phyloP scores from a whole-genome alignment of 2,113 vertebrate species.

The Otus sunia region DNA sequence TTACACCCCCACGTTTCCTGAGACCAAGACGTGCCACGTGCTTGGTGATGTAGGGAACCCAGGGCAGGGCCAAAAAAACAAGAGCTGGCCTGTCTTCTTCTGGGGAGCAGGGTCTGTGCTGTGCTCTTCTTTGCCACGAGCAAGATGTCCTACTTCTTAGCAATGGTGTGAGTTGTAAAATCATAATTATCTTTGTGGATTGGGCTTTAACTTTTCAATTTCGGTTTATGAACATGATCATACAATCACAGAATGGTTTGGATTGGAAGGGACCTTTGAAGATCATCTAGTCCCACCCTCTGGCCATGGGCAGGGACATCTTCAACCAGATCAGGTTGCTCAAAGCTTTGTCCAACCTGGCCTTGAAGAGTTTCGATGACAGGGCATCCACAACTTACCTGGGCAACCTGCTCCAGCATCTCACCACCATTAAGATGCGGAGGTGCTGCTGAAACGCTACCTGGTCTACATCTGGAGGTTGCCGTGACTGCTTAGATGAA shows the following conservation, averaged over 20 bases:
- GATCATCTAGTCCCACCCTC: background rate
- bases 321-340: background rate
- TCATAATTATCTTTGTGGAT: background rate
- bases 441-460: background rate
- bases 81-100: background rate
- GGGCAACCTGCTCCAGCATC: background rate
- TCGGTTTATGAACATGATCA: background rate
- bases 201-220: background rate
- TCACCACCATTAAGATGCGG: background rate
- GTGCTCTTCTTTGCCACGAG: rapidly evolving
- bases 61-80: background rate
- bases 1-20: background rate
- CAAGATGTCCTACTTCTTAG: background rate
- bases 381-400: background rate
- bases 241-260: background rate
- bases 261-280: background rate
- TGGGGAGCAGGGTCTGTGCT: background rate
- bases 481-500: background rate
- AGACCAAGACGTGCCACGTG: rapidly evolving
- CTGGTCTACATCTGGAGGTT: background rate
- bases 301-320: too few relatives aligned
- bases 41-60: background rate
- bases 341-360: background rate
- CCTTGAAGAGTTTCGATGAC: background rate
- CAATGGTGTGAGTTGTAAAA: background rate